phyloP scores from a whole-genome alignment of 1,140 invertebrate species.

The Penaeus vannamei region DNA sequence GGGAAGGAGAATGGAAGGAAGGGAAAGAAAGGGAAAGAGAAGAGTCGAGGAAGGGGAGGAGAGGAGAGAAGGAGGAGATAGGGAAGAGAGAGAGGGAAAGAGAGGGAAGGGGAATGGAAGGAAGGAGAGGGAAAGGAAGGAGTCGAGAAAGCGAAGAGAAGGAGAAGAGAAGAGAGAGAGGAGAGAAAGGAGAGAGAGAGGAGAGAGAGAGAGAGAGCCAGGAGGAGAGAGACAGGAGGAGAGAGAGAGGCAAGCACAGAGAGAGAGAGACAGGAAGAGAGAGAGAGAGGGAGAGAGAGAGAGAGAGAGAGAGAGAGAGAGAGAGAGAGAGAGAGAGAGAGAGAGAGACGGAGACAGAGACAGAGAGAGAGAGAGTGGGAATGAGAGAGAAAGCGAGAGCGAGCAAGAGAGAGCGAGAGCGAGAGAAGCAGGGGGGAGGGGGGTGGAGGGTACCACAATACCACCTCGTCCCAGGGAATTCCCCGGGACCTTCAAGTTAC shows the following conservation, averaged over 20 bases:
- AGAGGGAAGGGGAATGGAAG: not conserved
- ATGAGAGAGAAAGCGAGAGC: not conserved
- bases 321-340: not conserved
- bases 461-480: too few relatives aligned
- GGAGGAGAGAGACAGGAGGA: not conserved
- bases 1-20: not conserved
- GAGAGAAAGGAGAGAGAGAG: not conserved
- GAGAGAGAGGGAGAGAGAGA: not conserved
- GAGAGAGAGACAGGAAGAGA: not conserved
- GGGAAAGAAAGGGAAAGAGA: not conserved
- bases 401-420: not conserved
- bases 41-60: too few relatives aligned
- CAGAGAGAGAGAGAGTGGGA: conserved; percentile 30
- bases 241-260: not conserved
- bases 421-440: not conserved
- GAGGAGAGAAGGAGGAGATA: too few relatives aligned
- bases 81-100: not conserved
- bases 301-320: conserved; percentile 33
- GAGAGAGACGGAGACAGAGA: conserved; percentile 15
- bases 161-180: not conserved
- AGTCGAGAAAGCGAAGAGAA: not conserved
- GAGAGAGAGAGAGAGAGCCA: too few relatives aligned
- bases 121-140: too few relatives aligned
- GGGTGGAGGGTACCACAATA: not conserved
- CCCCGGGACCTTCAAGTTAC: too few relatives aligned